Conservation (phyloP, 2,113 vertebrate genomes). For the Grammomys dolichurus region DNA sequence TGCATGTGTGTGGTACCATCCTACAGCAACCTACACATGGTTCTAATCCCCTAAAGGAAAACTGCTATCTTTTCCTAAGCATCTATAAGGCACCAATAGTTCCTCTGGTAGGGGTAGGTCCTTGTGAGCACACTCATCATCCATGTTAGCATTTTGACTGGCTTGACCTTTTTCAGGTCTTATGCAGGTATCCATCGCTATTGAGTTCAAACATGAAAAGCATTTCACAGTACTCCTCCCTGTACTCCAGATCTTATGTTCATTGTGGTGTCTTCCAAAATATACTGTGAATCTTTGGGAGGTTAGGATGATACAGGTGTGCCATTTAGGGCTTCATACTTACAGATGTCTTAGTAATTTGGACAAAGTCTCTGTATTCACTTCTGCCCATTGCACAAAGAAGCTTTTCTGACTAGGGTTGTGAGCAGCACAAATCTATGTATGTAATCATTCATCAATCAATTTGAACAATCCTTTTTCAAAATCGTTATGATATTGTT, state of each 20-base stretch:
- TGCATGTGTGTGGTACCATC: not conserved
- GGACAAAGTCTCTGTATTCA: not conserved
- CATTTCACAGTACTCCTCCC: too few species aligned
- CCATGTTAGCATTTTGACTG: not conserved
- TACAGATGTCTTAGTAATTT: not conserved
- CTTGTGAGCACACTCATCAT: not conserved
- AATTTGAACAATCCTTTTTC: not conserved
- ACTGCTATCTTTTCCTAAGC: not conserved
- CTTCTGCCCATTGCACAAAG: not conserved
- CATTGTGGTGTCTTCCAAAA: not conserved
- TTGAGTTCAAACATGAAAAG: not conserved
- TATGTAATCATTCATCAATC: not conserved
- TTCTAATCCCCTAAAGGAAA: not conserved
- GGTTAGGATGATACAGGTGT: not conserved
- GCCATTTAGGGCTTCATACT: not conserved
- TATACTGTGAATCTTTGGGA: not conserved
- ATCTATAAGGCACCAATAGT: not conserved
- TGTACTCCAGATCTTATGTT: not conserved
- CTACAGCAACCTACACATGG: too few species aligned
- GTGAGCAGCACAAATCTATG: not conserved
- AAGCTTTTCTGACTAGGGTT: not conserved
- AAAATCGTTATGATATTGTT: slow-evolving; percentile 3
- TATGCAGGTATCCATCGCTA: too few species aligned
- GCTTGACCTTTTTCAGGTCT: not conserved
- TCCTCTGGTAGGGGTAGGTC: not conserved